Evolutionary conservation across 2,113 vertebrate genomes (phyloP).

Genomic region (Cinclus mexicanus): DNA sequence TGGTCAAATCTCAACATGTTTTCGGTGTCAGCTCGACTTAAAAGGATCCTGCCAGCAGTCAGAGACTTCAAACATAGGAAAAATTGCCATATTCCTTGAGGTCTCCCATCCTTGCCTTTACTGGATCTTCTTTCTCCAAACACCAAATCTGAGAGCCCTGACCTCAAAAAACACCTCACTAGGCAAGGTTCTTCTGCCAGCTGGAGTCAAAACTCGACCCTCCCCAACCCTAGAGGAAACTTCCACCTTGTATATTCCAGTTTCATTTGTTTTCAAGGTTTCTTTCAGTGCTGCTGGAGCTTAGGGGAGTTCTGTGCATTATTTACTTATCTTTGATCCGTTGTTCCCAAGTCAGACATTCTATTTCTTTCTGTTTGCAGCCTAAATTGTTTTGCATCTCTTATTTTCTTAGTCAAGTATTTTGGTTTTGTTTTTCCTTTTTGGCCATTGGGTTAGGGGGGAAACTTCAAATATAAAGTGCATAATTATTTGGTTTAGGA

Average conservation of each 20-base stretch:
- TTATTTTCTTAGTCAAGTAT: not conserved
- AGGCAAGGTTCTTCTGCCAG: conserved; percentile 24
- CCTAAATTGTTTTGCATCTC: not conserved
- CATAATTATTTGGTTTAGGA: not conserved
- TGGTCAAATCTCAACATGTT: conserved; percentile 70
- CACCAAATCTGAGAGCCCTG: conserved; percentile 1
- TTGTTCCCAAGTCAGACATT: conserved; percentile 6
- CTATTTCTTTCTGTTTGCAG: not conserved
- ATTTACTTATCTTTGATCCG: conserved; percentile 47
- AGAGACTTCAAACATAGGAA: conserved; percentile 40
- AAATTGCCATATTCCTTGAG: conserved; percentile 52
- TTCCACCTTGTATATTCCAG: conserved; percentile 6
- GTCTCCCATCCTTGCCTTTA: conserved; percentile 13
- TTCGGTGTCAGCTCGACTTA: conserved; percentile 39
- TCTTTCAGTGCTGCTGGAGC: conserved; percentile 5
- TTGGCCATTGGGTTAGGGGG: not conserved
- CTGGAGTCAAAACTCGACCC: not conserved
- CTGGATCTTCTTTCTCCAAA: conserved; percentile 1
- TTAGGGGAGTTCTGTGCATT: conserved; percentile 23
- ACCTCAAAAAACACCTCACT: conserved; percentile 30
- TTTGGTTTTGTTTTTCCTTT: conserved; percentile 11
- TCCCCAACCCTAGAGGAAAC: conserved; percentile 12
- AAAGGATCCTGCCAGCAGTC: conserved; percentile 36
- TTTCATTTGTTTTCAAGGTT: conserved; percentile 38
- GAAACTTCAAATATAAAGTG: not conserved